phyloP scores from a whole-genome alignment of 1,140 invertebrate genomes.

The Cheumatopsyche charites region DNA sequence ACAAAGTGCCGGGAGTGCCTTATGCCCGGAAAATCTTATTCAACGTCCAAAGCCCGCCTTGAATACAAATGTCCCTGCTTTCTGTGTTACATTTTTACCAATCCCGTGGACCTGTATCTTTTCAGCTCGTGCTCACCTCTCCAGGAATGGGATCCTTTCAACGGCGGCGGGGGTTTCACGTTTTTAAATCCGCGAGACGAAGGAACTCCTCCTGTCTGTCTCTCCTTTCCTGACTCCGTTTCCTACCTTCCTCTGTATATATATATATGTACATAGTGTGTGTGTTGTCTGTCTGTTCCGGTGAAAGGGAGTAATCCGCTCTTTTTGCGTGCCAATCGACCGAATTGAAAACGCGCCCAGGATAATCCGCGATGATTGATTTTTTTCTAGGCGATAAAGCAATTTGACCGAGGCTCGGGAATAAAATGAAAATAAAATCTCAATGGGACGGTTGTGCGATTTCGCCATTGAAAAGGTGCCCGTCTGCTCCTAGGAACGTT shows the following conservation, averaged over 20 bases:
- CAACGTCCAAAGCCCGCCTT: slow-evolving; percentile 36
- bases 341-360: slow-evolving; percentile 27
- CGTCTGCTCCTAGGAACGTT: no score
- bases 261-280: no score
- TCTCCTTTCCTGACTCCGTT: no score
- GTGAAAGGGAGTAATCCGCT: slow-evolving; percentile 10
- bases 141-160: slow-evolving; percentile 17
- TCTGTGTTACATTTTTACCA: slow-evolving; percentile 32
- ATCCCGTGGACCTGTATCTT: slow-evolving; percentile 11
- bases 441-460: no score
- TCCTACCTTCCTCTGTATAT: no score
- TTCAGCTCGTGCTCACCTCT: not conserved
- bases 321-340: slow-evolving; percentile 25
- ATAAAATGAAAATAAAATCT: not conserved
- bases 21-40: slow-evolving; percentile 41
- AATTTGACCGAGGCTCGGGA: slow-evolving; percentile 7
- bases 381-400: slow-evolving; percentile 20
- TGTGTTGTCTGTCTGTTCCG: slow-evolving; percentile 8
- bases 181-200: slow-evolving; percentile 24
- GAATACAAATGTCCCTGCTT: slow-evolving; percentile 36
- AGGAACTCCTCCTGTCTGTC: not conserved
- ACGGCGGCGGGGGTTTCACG: not conserved
- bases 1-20: slow-evolving; percentile 36
- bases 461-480: no score
- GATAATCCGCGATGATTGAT: slow-evolving; percentile 32